Evolutionary conservation across 2,888 invertebrate genomes (phyloP).

Genomic region (Acanthosoma haemorrhoidale): DNA sequence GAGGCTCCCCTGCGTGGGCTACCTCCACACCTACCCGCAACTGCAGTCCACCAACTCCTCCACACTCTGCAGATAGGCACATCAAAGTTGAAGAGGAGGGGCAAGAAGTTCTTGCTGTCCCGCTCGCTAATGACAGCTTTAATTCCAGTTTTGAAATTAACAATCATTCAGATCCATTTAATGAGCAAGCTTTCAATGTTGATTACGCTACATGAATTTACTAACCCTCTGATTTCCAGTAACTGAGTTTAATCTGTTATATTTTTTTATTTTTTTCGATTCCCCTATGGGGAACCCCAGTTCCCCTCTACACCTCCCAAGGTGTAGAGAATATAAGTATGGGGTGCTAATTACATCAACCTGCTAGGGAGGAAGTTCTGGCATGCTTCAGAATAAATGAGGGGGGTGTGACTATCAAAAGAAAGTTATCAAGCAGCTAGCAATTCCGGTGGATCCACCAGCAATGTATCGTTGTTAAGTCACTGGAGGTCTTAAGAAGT

Average conservation of each 20-base stretch:
- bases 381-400: no score
- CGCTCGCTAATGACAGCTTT: conserved; percentile 26
- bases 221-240: background rate
- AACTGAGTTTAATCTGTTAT: background rate
- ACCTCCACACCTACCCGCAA: background rate
- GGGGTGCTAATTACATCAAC: no score
- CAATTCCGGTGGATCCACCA: no score
- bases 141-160: conserved; percentile 15
- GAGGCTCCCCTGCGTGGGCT: background rate
- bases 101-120: conserved; percentile 35
- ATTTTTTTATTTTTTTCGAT: no score
- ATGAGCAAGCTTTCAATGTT: background rate
- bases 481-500: no score
- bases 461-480: no score
- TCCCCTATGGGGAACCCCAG: no score
- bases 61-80: conserved; percentile 31
- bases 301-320: no score
- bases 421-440: no score
- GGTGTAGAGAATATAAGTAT: no score
- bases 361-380: no score
- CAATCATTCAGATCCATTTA: background rate
- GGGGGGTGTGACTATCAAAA: no score
- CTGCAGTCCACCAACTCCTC: conserved; percentile 31
- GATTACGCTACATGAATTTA: conserved; percentile 5
- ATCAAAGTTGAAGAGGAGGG: conserved; percentile 29